phyloP scores from a whole-genome alignment of 2,888 invertebrate genomes.

The Drosophila lacicola region DNA sequence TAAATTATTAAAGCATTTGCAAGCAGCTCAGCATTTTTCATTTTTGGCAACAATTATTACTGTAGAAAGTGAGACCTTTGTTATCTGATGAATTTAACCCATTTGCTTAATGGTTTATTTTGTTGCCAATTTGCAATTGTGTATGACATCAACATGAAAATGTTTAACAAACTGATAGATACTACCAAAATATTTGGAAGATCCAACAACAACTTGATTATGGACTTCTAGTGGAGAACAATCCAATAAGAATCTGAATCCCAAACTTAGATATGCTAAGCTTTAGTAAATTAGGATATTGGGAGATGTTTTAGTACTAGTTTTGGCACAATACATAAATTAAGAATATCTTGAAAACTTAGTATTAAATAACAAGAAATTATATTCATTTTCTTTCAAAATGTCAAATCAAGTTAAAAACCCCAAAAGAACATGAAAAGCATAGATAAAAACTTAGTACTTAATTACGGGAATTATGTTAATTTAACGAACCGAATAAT shows the following conservation, averaged over 20 bases:
- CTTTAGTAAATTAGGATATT: too few relatives aligned
- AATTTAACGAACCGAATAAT: too few relatives aligned
- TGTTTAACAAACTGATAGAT: conserved; percentile 13
- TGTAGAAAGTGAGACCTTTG: conserved; percentile 16
- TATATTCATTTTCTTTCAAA: too few relatives aligned
- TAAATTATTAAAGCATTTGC: conserved; percentile 60
- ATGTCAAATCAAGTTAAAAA: too few relatives aligned
- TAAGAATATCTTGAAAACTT: too few relatives aligned
- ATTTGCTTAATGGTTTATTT: conserved; percentile 13
- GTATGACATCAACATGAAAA: conserved; percentile 11
- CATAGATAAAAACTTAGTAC: too few relatives aligned
- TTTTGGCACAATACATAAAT: too few relatives aligned
- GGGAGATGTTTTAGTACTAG: too few relatives aligned
- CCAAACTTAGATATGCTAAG: too few relatives aligned
- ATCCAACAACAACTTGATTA: background rate
- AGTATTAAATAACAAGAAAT: too few relatives aligned
- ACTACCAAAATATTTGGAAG: background rate
- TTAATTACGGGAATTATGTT: too few relatives aligned
- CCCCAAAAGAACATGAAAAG: too few relatives aligned
- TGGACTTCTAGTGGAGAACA: background rate
- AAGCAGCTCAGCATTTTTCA: background rate
- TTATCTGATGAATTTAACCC: conserved; percentile 36
- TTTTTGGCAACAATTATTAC: conserved; percentile 39
- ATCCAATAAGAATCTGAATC: background rate
- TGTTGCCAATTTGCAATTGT: conserved; percentile 30